phyloP scores from a whole-genome alignment of 2,888 invertebrate species.

The Latrodectus hesperus region DNA sequence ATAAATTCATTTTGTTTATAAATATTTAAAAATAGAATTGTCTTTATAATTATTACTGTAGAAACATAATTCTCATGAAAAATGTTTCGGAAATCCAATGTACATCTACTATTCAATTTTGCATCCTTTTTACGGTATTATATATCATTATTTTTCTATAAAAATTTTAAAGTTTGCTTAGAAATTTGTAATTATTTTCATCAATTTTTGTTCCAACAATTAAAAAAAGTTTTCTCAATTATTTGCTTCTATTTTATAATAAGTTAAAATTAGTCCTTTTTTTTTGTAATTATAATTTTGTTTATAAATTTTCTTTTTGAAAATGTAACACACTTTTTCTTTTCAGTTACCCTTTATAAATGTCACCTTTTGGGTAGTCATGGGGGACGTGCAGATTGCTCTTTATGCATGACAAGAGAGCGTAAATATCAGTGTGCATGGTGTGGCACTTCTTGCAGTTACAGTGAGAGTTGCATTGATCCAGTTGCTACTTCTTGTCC shows the following conservation, averaged over 20 bases:
- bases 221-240: not conserved
- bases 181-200: no score
- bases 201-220: no score
- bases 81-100: no score
- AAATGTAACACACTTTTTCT: slow-evolving; percentile 6
- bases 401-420: slow-evolving; percentile 91
- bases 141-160: no score
- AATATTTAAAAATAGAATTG: no score
- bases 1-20: no score
- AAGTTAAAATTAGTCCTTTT: not conserved
- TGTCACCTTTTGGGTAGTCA: slow-evolving; percentile 96
- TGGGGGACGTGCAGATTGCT: slow-evolving; percentile 95
- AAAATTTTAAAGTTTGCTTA: no score
- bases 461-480: slow-evolving; percentile 87
- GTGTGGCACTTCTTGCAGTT: slow-evolving; percentile 93
- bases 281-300: not conserved
- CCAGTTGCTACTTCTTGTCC: slow-evolving; percentile 90
- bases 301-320: not conserved
- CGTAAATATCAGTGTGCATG: slow-evolving; percentile 94
- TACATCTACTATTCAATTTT: no score
- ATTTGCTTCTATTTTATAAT: no score
- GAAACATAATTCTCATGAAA: no score
- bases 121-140: no score
- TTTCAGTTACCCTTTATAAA: slow-evolving; percentile 90
- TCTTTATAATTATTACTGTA: no score